Conservation (phyloP, 2,113 vertebrate species). For the Leptobrachium leishanense region DNA sequence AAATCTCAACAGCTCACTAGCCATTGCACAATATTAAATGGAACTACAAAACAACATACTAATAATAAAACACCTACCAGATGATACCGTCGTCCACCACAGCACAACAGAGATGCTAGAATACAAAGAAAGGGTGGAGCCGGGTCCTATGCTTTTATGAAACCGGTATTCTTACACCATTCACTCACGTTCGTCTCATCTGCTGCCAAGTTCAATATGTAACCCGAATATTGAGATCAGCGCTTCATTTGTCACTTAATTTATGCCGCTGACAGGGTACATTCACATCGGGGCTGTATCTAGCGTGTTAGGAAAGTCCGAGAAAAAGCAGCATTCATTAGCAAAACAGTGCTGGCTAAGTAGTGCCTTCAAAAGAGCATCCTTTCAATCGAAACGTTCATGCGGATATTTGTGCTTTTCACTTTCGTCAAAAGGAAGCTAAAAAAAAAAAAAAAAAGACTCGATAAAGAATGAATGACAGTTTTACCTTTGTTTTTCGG, state of each 20-base stretch:
- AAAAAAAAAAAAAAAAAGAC: not conserved
- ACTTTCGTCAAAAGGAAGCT: not conserved
- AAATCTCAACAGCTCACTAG: not conserved
- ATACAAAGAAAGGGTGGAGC: constrained; percentile 37
- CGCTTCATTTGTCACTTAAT: not conserved
- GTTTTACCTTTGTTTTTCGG: constrained; percentile 58
- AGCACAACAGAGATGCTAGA: not conserved
- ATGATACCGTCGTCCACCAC: not conserved
- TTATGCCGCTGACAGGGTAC: not conserved
- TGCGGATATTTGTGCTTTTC: not conserved
- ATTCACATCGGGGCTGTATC: not conserved
- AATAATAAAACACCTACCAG: not conserved
- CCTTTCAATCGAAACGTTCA: not conserved
- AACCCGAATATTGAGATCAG: not conserved
- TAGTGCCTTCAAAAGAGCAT: not conserved
- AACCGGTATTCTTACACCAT: not conserved
- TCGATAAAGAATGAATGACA: not conserved
- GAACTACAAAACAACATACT: not conserved
- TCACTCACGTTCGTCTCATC: not conserved
- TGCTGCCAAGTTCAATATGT: not conserved
- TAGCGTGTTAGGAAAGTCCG: not conserved
- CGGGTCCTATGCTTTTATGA: not conserved
- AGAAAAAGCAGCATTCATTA: constrained; percentile 25
- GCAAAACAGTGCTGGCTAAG: not conserved
- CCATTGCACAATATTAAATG: no score